phyloP scores from a whole-genome alignment of 2,797 vertebrate genomes.

The Jordanella pulchra region DNA sequence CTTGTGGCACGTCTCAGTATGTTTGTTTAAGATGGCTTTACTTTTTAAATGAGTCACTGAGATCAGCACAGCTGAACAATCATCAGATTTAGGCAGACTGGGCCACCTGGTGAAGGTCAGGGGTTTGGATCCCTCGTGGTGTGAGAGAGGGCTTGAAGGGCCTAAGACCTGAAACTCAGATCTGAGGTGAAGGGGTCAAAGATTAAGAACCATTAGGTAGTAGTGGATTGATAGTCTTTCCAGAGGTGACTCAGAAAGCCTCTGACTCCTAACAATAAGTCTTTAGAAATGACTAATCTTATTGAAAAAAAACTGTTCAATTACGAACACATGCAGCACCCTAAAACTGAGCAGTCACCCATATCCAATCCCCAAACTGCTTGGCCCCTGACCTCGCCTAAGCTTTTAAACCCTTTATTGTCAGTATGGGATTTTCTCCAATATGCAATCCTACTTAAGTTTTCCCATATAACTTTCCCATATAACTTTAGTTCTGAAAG shows the following conservation, averaged over 20 bases:
- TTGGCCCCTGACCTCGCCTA: constrained; percentile 28
- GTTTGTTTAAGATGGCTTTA: constrained; percentile 8
- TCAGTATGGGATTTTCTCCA: constrained; percentile 46
- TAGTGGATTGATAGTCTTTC: constrained; percentile 51
- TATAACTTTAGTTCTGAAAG: neutral
- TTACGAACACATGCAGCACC: constrained; percentile 30
- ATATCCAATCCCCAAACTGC: constrained; percentile 42
- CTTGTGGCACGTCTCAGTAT: constrained; percentile 7
- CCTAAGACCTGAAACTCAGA: constrained; percentile 35
- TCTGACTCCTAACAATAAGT: constrained; percentile 31
- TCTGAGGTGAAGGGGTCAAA: constrained; percentile 56
- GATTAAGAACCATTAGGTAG: constrained; percentile 63
- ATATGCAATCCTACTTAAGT: constrained; percentile 11
- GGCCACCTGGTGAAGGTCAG: constrained; percentile 29
- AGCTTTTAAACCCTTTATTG: constrained; percentile 19
- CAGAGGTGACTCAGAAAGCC: constrained; percentile 22
- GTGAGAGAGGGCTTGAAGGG: constrained; percentile 10
- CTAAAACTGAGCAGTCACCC: constrained; percentile 52
- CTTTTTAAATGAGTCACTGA: constrained; percentile 35
- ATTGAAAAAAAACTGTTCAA: constrained; percentile 18
- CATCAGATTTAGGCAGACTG: constrained; percentile 49
- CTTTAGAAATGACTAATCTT: constrained; percentile 44
- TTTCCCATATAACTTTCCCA: neutral
- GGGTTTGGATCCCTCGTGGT: constrained; percentile 32
- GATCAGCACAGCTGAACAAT: constrained; percentile 36